Conservation (phyloP, 2,113 vertebrate genomes). For the Siniperca chuatsi region DNA sequence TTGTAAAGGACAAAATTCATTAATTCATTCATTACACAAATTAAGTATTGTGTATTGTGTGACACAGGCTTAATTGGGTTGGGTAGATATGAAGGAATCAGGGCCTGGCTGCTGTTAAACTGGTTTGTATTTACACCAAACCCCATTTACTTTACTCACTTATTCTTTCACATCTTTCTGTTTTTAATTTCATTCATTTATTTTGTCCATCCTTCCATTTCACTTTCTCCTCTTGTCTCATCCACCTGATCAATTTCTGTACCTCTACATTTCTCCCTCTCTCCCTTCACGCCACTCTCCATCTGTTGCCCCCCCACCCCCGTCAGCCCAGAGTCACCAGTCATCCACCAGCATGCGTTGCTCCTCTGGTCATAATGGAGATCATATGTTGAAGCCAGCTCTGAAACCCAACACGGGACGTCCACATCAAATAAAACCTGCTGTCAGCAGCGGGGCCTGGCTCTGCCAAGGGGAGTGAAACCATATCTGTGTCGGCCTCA, state of each 20-base stretch:
- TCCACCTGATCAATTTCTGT: conserved; percentile 53
- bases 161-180: background rate
- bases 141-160: conserved; percentile 6
- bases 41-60: background rate
- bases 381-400: conserved; percentile 84
- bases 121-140: conserved; percentile 6
- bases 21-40: too few relatives aligned
- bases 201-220: conserved; percentile 8
- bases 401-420: conserved; percentile 83
- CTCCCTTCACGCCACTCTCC: conserved; percentile 40
- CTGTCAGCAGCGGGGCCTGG: conserved; percentile 78
- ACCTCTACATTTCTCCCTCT: conserved; percentile 26
- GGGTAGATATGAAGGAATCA: conserved; percentile 11
- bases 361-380: conserved; percentile 83
- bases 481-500: conserved; percentile 76
- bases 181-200: background rate
- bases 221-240: conserved; percentile 15
- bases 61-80: background rate
- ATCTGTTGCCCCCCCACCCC: conserved; percentile 56
- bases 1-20: background rate
- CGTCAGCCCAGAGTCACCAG: conserved; percentile 74
- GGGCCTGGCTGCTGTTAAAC: background rate
- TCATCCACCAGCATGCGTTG: conserved; percentile 75
- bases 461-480: conserved; percentile 78
- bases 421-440: conserved; percentile 85